Percentiles rank a stretch among this genome's conserved stretches.
phyloP scores from a whole-genome alignment of 2,888 invertebrate species.

The Nephrotoma guestfalica region DNA sequence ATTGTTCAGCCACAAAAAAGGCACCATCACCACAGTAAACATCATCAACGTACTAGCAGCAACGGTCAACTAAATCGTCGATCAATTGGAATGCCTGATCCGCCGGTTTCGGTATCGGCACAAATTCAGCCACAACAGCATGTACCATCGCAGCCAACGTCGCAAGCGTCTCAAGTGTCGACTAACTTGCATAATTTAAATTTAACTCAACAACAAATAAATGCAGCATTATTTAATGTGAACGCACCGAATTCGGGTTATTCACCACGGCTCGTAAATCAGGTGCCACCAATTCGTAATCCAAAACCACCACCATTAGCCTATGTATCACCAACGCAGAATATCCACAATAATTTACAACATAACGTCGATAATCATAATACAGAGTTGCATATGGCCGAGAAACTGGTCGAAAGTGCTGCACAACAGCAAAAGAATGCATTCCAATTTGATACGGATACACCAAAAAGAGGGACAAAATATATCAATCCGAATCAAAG shows the following conservation, averaged over 20 bases:
- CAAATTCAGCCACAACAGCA: slow-evolving; percentile 13
- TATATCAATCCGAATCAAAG: background rate
- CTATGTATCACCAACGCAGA: background rate
- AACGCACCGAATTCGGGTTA: slow-evolving; percentile 15
- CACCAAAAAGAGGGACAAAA: slow-evolving; percentile 23
- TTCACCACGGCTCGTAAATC: slow-evolving; percentile 13
- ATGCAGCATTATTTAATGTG: slow-evolving; percentile 17
- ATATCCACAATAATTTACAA: slow-evolving; percentile 1
- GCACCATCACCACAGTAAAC: slow-evolving; percentile 23
- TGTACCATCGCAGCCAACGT: background rate
- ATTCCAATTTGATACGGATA: slow-evolving; percentile 33
- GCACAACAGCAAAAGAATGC: slow-evolving; percentile 29
- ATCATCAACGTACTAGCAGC: slow-evolving; percentile 20
- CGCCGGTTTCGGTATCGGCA: background rate
- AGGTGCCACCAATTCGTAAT: background rate
- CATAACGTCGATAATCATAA: slow-evolving; percentile 1
- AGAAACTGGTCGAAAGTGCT: slow-evolving; percentile 28
- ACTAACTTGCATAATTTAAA: slow-evolving; percentile 12
- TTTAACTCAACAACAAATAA: slow-evolving; percentile 18
- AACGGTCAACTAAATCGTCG: slow-evolving; percentile 13
- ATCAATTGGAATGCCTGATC: slow-evolving; percentile 10
- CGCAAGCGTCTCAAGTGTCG: background rate
- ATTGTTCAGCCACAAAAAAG: slow-evolving; percentile 12
- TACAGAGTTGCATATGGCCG: slow-evolving; percentile 29
- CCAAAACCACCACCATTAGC: slow-evolving; percentile 4